Base-by-base conservation (phyloP, 2,888 invertebrate genomes). In the Cremastobaeus sp. region DNA sequence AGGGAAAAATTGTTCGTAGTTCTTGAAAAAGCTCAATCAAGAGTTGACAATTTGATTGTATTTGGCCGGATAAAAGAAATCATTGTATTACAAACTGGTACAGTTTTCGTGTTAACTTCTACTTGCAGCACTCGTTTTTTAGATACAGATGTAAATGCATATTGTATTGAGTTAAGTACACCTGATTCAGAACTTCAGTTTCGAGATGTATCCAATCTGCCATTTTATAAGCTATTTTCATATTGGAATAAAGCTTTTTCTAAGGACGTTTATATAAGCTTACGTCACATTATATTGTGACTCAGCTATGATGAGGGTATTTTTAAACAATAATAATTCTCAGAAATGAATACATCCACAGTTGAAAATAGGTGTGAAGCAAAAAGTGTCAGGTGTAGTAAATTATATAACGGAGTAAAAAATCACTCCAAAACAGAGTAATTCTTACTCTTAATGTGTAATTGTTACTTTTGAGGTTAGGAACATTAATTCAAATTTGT, bases 41-140 rank as follows among this genome's bases (percentile, higher is more conserved):
- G 1, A 9, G 0, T 17, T 8, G 37, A 54, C 20, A 25, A 14
- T 34, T 21, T 47, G n/a, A 45, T 48, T 32, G 18, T 59, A 30
- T 75, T 57, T 37, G 64, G 45, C 1, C 54, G 39, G 30, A 72
- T 71, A 20, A 34, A 41, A 15, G 65, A 72, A 62, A 69, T 75
- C 9, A 39, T 69, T 6, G 15, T 59, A 2, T 11, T 41, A 3
- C 3, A 54, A 9, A 14, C 55, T 1, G 20, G 39, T 20, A 45
- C 35, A 43, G 59, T 21, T 25, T 76, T 39, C 39, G 20, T 71
- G 17, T 6, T 30, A 9, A 57, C 45, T 12, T 41, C 28, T 1
- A 17, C 64, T 30, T 71, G 35, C 30, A 21, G 43, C 11, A 64
- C 71, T 8, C 2, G 35, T 1, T 30, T n/a, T 9, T 71, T 71